Base-by-base conservation (phyloP, 2,797 vertebrate species). In the Bryconaethiops microstoma region DNA sequence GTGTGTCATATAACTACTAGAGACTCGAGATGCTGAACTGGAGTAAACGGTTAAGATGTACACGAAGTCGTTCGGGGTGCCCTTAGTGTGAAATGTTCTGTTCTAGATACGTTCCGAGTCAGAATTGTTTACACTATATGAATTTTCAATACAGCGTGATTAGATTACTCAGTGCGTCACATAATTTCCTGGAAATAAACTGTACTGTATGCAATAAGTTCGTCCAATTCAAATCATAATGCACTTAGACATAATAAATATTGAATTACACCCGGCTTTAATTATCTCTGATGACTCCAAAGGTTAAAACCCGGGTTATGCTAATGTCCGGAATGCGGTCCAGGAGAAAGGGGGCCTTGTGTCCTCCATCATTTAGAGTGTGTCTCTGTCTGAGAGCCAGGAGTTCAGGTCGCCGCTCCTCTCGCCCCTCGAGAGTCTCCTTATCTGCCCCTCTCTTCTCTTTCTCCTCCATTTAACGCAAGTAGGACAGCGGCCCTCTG, bases 301-400 rank as follows among this genome's bases (percentile, higher is more conserved):
- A 21, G 21, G 12, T 82, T 82, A 70, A 78, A 21, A 67, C 81
- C 68, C 25, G 74, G 73, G 73, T 78, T 73, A 55, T 65, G 55
- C 45, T 76, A 76, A 81, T 81, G 35, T 45, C 67, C 9, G 42
- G 25, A 60, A 75, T 55, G 62, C 23, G 6, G 45, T 17, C 16
- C 2, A 29, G 39, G 63, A 65, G 63, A 65, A 69, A 29, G 35
- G 8, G 7, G 65, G 10, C 21, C 54, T 54, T 1, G n/a, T 65
- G 59, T 83, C 75, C 78, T 77, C 45, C 68, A 64, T 83, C 35
- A 72, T 57, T 55, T 76, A 78, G 55, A 80, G 75, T 71, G 75
- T 17, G 40, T 81, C 40, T 80, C 70, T 80, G 65, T 83, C 70
- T 45, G 42, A 39, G 52, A 78, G 71, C 59, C 78, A 78, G 23